These are phyloP conservation scores for Eulimnadia texana DNA, from an alignment of 1,140 invertebrate species.

Conservation along the genomic window DNA sequence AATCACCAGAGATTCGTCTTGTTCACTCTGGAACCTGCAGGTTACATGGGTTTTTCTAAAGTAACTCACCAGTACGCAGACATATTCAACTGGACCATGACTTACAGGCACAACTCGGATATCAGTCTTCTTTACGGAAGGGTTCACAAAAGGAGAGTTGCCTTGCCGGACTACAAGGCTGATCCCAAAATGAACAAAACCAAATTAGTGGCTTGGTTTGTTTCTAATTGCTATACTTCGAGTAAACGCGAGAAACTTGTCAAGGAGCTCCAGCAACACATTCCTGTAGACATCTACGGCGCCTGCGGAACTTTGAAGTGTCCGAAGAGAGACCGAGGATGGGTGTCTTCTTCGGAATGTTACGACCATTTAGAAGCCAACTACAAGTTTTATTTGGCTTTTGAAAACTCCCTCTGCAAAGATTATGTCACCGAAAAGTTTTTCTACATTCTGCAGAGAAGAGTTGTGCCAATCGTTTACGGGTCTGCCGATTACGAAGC, in stretches of 20 bases:
- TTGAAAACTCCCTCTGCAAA: constrained; percentile 29
- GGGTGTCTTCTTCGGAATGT: constrained; percentile 17
- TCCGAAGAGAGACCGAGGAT: neutral
- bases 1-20: constrained; percentile 34
- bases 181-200: constrained; percentile 9
- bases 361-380: constrained; percentile 19
- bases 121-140: constrained; percentile 32
- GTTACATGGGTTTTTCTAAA: constrained; percentile 4
- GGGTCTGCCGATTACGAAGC: constrained; percentile 27
- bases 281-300: constrained; percentile 40
- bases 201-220: constrained; percentile 33
- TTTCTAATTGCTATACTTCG: constrained; percentile 34
- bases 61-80: constrained; percentile 3
- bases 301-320: constrained; percentile 28
- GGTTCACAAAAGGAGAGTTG: constrained; percentile 16
- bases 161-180: no score
- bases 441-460: constrained; percentile 23
- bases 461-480: constrained; percentile 29
- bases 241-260: constrained; percentile 34
- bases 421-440: constrained; percentile 33
- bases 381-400: constrained; percentile 30
- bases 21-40: constrained; percentile 34
- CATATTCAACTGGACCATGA: constrained; percentile 44
- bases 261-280: constrained; percentile 30
- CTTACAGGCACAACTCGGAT: constrained; percentile 39